Percentiles rank a stretch among this genome's conserved stretches.
These are phyloP conservation scores for Emydocephalus ijimae DNA, from an alignment of 2,113 vertebrate species.

Conservation along the genomic window DNA sequence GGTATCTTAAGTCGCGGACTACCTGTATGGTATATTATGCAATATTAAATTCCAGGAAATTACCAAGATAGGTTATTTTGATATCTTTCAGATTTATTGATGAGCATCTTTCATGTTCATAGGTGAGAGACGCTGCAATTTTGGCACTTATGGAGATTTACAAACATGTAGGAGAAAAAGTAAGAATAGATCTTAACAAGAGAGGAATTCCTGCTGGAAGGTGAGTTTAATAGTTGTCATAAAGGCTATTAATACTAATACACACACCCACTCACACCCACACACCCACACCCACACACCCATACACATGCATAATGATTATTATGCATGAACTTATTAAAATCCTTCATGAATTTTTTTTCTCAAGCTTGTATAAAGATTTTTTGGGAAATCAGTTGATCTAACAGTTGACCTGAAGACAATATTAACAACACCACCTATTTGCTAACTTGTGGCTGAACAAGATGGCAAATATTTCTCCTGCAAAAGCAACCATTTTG, in stretches of 20 bases:
- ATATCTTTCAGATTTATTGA: neutral
- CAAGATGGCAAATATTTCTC: neutral
- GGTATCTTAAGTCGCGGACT: neutral
- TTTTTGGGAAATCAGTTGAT: neutral
- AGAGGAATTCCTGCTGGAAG: conserved; percentile 84
- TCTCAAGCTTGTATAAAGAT: neutral
- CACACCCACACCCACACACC: too few species aligned
- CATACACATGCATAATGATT: neutral
- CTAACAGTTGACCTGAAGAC: neutral
- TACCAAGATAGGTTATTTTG: neutral
- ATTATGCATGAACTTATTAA: neutral
- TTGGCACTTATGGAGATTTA: conserved; percentile 87
- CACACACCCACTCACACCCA: too few species aligned
- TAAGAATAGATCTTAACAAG: conserved; percentile 82
- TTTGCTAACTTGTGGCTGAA: neutral
- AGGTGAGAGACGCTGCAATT: conserved; percentile 90
- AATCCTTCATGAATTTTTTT: neutral
- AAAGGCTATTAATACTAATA: neutral
- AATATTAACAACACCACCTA: neutral
- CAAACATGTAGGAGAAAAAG: conserved; percentile 87
- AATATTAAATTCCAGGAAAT: conserved; percentile 7
- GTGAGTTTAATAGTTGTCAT: conserved; percentile 67
- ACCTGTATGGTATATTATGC: neutral
- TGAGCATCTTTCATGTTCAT: conserved; percentile 29
- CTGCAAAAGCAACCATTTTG: neutral